Conservation (phyloP, 2,113 vertebrate species). For the Elaphurus davidianus region DNA sequence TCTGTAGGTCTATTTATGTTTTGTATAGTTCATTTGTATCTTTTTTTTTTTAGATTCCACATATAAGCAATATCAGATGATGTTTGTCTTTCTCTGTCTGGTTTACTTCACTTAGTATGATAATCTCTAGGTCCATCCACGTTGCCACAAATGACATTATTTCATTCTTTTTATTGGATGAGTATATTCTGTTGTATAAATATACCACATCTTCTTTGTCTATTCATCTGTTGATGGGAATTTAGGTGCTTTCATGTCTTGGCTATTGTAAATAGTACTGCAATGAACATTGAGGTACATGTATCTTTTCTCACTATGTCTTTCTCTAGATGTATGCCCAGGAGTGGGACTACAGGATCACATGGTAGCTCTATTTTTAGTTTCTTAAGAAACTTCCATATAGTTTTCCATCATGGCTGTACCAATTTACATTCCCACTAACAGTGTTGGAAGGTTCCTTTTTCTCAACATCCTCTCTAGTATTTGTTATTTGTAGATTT, state of each 20-base stretch:
- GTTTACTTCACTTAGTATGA: not conserved
- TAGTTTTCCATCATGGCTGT: not conserved
- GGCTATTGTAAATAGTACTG: not conserved
- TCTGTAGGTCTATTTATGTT: not conserved
- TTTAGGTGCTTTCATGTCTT: not conserved
- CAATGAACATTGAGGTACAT: rapidly evolving
- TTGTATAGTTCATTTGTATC: not conserved
- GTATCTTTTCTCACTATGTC: not conserved
- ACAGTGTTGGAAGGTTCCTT: not conserved
- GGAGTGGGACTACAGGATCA: not conserved
- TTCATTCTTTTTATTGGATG: not conserved
- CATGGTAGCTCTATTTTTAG: not conserved
- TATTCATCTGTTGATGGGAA: not conserved
- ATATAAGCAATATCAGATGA: not conserved
- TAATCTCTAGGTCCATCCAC: not conserved
- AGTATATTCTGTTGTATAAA: not conserved
- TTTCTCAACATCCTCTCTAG: not conserved
- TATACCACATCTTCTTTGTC: not conserved
- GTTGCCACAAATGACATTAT: not conserved
- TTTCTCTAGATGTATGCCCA: not conserved
- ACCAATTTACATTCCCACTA: not conserved
- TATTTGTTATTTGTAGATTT: not conserved
- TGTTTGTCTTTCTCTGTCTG: not conserved
- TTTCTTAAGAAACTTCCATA: not conserved
- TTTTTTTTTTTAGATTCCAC: not conserved